Evolutionary conservation across 2,113 vertebrate genomes (phyloP), one percentile per base, ranked within the genome.

Genomic region (Halcyon malimbica): DNA sequence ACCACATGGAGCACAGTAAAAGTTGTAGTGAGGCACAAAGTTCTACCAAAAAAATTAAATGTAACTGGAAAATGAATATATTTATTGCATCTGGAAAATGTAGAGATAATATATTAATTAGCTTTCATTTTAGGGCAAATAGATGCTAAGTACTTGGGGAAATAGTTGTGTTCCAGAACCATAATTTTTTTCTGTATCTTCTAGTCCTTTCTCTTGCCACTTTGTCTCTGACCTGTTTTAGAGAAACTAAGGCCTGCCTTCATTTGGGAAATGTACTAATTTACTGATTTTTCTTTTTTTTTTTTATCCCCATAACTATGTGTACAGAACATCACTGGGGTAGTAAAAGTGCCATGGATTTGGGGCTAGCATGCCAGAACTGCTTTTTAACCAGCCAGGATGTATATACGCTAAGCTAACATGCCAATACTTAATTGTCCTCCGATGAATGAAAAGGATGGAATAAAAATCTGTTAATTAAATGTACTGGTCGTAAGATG

Each of bases 381-480:
- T n/a, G 37, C 41, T 89, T 87, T 70, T 65, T 75, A 65, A n/a
- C 41, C 75, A 90, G 50, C 33, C 69, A 42, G 67, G 50, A 37
- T 56, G 46, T 53, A 31, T 57, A 24, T 62, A 28, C 3, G 21
- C 88, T 71, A 68, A 83, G 42, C 71, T 75, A 83, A 74, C 20
- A 0, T 7, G 35, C 69, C 51, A 70, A 15, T 19, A 4, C 16
- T 90, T 60, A 42, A 4, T 78, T 64, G 28, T 83, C 7, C 33
- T 62, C 79, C 76, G 68, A 74, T 50, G 65, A 92, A 71, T n/a
- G 33, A 79, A 89, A 56, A 90, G 51, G 56, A 68, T 26, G 31
- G 56, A 78, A 82, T 79, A 84, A 91, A 87, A 96, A 57, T 64
- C 64, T 71, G 73, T 81, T 92, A 69, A 88, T 71, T 83, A 68